Evolutionary conservation across 92 coral and sea anemone species (phyloP).

Genomic region (Phymanthus crucifer): DNA sequence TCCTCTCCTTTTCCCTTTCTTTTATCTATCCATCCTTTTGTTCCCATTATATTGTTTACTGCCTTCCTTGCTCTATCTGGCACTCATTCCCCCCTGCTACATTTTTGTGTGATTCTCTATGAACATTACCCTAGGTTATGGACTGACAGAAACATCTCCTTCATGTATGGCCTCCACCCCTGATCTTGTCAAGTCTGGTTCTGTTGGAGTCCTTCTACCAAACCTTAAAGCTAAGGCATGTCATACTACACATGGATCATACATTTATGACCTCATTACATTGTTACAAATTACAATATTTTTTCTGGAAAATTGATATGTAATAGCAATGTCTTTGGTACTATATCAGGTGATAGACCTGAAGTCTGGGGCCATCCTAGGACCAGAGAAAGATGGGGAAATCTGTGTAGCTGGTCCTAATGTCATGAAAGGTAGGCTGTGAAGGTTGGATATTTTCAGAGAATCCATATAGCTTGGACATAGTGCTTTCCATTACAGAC

Average conservation of each 20-base stretch:
- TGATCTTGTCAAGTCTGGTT: conserved; percentile 41
- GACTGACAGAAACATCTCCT: conserved; percentile 66
- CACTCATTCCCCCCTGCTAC: no score
- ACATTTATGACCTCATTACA: not conserved
- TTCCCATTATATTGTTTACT: no score
- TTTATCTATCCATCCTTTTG: no score
- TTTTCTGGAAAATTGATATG: not conserved
- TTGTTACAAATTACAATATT: not conserved
- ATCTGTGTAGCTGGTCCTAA: conserved; percentile 76
- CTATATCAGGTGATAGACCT: conserved; percentile 57
- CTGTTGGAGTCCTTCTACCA: conserved; percentile 61
- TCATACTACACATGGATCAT: no score
- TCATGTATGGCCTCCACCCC: conserved; percentile 27
- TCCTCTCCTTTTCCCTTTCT: no score
- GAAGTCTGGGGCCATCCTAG: conserved; percentile 57
- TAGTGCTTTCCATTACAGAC: no score
- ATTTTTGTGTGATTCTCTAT: no score
- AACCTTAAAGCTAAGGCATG: conserved; percentile 56
- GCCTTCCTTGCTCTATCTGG: no score
- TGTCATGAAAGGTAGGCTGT: conserved; percentile 71
- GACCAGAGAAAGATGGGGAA: conserved; percentile 62
- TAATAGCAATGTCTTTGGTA: not conserved
- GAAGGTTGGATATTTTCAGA: not conserved
- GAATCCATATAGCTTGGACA: not conserved
- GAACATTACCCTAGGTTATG: conserved; percentile 53